Evolutionary conservation across 2,113 vertebrate species (phyloP).

Genomic region (Rhinolophus ferrumequinum): DNA sequence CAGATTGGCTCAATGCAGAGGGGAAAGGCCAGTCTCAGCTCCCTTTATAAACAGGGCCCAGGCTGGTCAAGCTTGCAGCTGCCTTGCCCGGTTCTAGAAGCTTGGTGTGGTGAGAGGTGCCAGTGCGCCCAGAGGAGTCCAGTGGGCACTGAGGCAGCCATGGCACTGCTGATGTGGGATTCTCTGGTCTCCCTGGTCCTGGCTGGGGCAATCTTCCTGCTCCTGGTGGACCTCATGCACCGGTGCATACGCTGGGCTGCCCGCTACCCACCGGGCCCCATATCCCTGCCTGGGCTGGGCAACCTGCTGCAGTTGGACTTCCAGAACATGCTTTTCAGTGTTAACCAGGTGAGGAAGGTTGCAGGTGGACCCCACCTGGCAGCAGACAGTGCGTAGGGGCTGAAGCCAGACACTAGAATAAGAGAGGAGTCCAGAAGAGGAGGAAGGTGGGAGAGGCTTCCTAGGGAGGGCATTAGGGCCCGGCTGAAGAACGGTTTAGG

Average conservation of each 20-base stretch:
- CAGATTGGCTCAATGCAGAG: not conserved
- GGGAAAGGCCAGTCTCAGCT: not conserved
- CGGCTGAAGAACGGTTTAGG: rapidly evolving
- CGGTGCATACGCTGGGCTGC: conserved; percentile 66
- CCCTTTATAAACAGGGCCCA: not conserved
- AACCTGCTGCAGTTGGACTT: conserved; percentile 80
- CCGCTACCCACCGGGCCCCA: conserved; percentile 77
- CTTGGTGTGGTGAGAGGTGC: too few species aligned
- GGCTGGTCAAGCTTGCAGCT: rapidly evolving
- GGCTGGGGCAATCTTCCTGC: conserved; percentile 67
- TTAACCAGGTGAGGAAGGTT: conserved; percentile 71
- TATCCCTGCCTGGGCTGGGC: conserved; percentile 75
- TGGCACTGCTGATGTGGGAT: conserved; percentile 56
- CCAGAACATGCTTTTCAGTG: not conserved
- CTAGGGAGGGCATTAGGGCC: rapidly evolving
- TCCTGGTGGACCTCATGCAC: conserved; percentile 83
- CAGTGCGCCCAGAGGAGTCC: not conserved
- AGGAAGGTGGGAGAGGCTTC: too few species aligned
- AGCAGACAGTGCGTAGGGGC: not conserved
- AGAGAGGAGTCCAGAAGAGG: not conserved
- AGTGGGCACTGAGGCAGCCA: not conserved
- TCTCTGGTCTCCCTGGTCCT: not conserved
- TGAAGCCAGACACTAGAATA: not conserved
- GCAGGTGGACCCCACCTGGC: rapidly evolving
- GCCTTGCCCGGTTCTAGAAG: not conserved